phyloP scores from a whole-genome alignment of 2,113 vertebrate species.

The Malurus elegans region DNA sequence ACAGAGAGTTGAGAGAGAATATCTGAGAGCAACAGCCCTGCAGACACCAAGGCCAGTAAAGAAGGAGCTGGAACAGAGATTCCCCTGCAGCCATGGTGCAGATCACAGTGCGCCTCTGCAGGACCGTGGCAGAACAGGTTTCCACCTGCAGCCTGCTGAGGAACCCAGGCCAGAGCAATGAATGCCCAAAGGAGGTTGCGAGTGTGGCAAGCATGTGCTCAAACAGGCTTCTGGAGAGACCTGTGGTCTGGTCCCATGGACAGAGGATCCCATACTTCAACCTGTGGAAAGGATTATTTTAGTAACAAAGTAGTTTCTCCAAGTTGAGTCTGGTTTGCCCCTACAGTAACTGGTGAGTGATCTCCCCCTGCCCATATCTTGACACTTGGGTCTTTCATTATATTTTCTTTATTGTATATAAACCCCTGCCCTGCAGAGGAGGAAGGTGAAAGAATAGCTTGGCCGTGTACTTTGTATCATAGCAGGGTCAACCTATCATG shows the following conservation, averaged over 20 bases:
- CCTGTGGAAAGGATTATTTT: neutral
- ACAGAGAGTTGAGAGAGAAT: neutral
- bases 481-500: neutral
- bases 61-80: neutral
- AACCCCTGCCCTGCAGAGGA: neutral
- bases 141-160: neutral
- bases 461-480: neutral
- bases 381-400: neutral
- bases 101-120: neutral
- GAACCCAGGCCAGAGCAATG: neutral
- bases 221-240: neutral
- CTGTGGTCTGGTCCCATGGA: neutral
- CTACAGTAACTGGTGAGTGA: neutral
- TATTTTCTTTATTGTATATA: neutral
- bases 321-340: neutral
- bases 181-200: neutral
- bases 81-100: neutral
- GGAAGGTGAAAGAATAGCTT: neutral
- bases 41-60: neutral
- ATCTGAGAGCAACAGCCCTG: neutral
- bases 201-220: neutral
- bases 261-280: neutral
- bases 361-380: neutral
- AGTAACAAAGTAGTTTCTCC: neutral
- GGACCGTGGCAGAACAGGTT: neutral